These are phyloP conservation scores for Hydropsyche tenuis DNA, from an alignment of 1,140 invertebrate species.

Conservation along the genomic window DNA sequence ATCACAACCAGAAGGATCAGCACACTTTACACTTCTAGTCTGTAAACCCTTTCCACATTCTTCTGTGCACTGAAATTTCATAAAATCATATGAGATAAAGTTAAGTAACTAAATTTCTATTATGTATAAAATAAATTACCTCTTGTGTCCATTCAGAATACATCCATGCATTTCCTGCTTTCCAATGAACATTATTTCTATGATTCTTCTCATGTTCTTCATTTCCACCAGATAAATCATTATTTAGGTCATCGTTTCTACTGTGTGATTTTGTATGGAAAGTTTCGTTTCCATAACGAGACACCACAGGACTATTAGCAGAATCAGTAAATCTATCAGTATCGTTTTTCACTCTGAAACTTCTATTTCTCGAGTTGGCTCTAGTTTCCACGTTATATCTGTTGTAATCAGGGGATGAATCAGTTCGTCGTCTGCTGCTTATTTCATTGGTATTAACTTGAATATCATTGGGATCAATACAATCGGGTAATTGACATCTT, in stretches of 20 bases:
- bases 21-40: constrained; percentile 69
- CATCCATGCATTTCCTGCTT: constrained; percentile 45
- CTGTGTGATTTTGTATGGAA: neutral
- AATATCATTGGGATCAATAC: constrained; percentile 25
- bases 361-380: constrained; percentile 13
- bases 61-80: constrained; percentile 60
- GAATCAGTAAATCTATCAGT: constrained; percentile 42
- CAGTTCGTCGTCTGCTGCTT: neutral
- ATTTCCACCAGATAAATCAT: constrained; percentile 38
- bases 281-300: constrained; percentile 37
- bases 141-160: constrained; percentile 50
- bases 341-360: constrained; percentile 33
- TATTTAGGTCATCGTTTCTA: constrained; percentile 40
- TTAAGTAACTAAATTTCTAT: neutral
- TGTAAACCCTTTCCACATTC: constrained; percentile 71
- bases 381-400: constrained; percentile 10
- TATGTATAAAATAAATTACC: constrained; percentile 29
- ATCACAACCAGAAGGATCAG: constrained; percentile 63
- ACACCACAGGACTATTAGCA: neutral
- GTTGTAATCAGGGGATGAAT: constrained; percentile 4
- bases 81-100: neutral
- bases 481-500: constrained; percentile 39
- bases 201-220: constrained; percentile 1
- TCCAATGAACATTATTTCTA: constrained; percentile 41
- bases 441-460: constrained; percentile 29